These are phyloP conservation scores for Drosophila quinaria DNA, from an alignment of 2,888 invertebrate species.

Conservation along the genomic window DNA sequence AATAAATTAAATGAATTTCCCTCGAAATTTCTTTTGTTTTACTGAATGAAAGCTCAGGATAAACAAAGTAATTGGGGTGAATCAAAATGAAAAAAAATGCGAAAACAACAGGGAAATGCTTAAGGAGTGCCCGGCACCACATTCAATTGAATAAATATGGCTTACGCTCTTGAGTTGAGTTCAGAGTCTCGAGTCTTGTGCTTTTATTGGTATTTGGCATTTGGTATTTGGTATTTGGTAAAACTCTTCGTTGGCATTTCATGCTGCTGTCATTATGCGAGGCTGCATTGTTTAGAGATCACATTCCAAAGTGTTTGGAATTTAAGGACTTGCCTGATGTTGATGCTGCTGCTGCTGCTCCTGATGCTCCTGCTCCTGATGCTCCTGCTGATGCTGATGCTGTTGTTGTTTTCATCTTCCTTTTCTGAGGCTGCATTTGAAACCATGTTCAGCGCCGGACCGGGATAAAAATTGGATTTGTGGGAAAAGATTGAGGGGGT, in stretches of 20 bases:
- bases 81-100: conserved; percentile 15
- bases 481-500: neutral
- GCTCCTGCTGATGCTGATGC: conserved; percentile 3
- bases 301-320: conserved; percentile 77
- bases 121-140: neutral
- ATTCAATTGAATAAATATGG: conserved; percentile 32
- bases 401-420: conserved; percentile 15
- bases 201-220: conserved; percentile 53
- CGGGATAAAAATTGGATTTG: conserved; percentile 46
- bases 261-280: conserved; percentile 69
- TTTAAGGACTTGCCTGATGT: conserved; percentile 54
- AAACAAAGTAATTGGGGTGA: conserved; percentile 12
- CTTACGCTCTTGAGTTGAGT: conserved; percentile 4
- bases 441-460: conserved; percentile 3
- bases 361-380: neutral
- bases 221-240: conserved; percentile 66
- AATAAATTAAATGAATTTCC: conserved; percentile 67
- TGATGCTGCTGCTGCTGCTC: conserved; percentile 19
- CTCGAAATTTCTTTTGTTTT: conserved; percentile 6
- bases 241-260: conserved; percentile 71
- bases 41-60: conserved; percentile 16
- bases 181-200: conserved; percentile 6
- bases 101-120: conserved; percentile 31
- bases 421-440: conserved; percentile 12
- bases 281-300: conserved; percentile 75